Evolutionary conservation across 1,140 invertebrate species (phyloP).

Genomic region (Littorina saxatilis): DNA sequence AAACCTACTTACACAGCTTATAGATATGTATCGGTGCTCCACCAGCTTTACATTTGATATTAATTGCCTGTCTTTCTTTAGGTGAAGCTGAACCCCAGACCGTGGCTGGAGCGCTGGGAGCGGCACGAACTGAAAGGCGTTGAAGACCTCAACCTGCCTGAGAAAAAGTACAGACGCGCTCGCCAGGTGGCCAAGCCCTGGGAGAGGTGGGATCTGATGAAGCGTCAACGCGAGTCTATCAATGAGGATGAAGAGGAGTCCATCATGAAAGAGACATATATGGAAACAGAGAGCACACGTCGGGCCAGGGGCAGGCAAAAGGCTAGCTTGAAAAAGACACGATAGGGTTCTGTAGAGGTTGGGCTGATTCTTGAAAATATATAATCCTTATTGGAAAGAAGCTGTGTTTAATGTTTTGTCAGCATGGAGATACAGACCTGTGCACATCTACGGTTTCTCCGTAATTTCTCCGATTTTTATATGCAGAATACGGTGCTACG

Average conservation of each 20-base stretch:
- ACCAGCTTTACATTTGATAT: no score
- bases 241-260: conserved; percentile 90
- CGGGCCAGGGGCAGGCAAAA: conserved; percentile 13
- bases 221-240: conserved; percentile 89
- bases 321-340: conserved; percentile 20
- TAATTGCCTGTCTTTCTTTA: no score
- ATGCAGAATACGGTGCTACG: no score
- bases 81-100: conserved; percentile 88
- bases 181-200: conserved; percentile 81
- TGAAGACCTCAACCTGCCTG: conserved; percentile 77
- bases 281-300: conserved; percentile 32
- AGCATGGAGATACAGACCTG: not conserved
- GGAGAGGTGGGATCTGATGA: conserved; percentile 96
- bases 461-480: no score
- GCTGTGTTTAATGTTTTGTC: not conserved
- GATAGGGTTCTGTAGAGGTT: not conserved
- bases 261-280: conserved; percentile 84
- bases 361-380: not conserved
- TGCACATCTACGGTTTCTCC: not conserved
- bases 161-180: conserved; percentile 80
- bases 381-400: not conserved
- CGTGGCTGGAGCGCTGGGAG: conserved; percentile 93
- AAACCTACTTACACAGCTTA: no score
- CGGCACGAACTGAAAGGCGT: conserved; percentile 85
- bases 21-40: no score